Evolutionary conservation across 2,797 vertebrate species (phyloP), one percentile per base, ranked within the genome.

Genomic region (Sebastes melanostomus): DNA sequence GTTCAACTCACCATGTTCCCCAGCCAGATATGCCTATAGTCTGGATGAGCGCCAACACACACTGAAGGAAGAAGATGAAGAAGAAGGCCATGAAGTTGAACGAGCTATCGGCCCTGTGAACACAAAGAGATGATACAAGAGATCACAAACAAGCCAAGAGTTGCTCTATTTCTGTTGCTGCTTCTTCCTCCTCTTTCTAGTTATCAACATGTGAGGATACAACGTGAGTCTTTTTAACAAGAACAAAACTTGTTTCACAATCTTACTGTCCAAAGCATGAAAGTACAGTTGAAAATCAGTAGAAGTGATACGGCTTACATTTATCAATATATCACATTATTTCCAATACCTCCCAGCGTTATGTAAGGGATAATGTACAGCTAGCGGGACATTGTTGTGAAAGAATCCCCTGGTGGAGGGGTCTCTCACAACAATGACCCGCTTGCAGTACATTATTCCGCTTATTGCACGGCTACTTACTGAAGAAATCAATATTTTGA

Each of bases 1-100:
- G 22, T 42, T 75, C 20, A 50, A 78, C 98, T 98, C 90, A 99
- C 98, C 98, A 97, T 0, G 95, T 96, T 75, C 98, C 98, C 98
- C 98, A 99, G 14, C 95, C 95, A 0, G 95, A 82, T 75, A 99
- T 88, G 50, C 98, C 98, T 0, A 99, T 59, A 0, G 96, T 91
- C 92, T 99, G 98, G 86, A 99, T 94, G 50, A 97, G 5, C 0
- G 95, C 83, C 59, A 99, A 87, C 22, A 98, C 18, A 63, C 97
- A 97, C 90, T 99, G 98, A 0, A 96, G 93, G 18, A 97, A 97
- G 14, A 98, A 98, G 91, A 99, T 76, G 94, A 99, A 99, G 96
- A 99, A 99, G 90, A 99, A 99, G 3, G 95, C 79, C 98, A 99
- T 99, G 81, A 98, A 99, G 91, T 99, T 99, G 91, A 99, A 99